Evolutionary conservation across 2,797 vertebrate species (phyloP).

Genomic region (Anguilla anguilla): DNA sequence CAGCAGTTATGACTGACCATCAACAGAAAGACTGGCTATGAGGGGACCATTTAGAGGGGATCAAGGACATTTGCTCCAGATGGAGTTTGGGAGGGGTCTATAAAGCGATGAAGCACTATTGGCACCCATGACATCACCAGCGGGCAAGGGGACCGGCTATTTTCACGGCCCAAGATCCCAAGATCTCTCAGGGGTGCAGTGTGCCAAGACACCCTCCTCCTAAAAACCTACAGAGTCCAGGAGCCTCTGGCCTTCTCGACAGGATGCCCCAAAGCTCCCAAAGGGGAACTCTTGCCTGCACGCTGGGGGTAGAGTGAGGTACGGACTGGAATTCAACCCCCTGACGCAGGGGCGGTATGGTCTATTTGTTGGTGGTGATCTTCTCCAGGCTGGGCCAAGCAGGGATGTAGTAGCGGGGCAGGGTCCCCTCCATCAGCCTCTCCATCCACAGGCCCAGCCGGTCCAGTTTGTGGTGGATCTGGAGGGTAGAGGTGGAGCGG

Average conservation of each 20-base stretch:
- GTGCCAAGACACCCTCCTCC: not conserved
- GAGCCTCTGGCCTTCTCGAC: not conserved
- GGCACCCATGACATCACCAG: constrained; percentile 14
- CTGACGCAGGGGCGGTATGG: not conserved
- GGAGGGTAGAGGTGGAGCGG: constrained; percentile 70
- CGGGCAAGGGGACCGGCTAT: not conserved
- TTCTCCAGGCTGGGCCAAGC: constrained; percentile 90
- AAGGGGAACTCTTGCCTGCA: not conserved
- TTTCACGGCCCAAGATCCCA: not conserved
- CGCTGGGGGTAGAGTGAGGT: not conserved
- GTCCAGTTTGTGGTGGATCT: constrained; percentile 90
- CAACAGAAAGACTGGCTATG: constrained; percentile 42
- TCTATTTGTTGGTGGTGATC: constrained; percentile 72
- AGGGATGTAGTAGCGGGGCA: constrained; percentile 92
- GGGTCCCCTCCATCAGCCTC: constrained; percentile 89
- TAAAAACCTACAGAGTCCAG: not conserved
- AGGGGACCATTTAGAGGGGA: not conserved
- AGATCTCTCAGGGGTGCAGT: not conserved
- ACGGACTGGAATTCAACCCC: not conserved
- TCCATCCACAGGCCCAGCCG: constrained; percentile 97
- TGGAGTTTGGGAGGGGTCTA: not conserved
- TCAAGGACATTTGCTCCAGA: not conserved
- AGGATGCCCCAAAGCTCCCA: not conserved
- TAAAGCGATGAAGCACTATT: constrained; percentile 12
- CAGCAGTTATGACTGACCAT: constrained; percentile 39